Base-by-base conservation (phyloP, 2,888 invertebrate genomes). In the Sarcophaga subvicina region DNA sequence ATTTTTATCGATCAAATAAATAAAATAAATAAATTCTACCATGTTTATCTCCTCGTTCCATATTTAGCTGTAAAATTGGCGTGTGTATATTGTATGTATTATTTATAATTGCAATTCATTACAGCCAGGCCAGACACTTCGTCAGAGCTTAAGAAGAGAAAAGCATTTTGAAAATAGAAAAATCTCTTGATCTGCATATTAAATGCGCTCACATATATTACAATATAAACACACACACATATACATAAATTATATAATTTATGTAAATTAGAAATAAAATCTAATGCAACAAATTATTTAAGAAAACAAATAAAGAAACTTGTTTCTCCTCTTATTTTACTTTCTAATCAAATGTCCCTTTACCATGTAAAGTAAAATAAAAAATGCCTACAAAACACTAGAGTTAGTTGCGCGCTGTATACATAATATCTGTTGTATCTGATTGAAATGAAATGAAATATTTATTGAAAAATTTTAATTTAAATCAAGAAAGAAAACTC, bases 171-270 rank as follows among this genome's bases (percentile, higher is more conserved):
- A 20, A 17, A 60, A 45, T 22, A 6, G 20, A 14, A 66, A 27
- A 49, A 54, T 54, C 54, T 54, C 4, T 54, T 14, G 17, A 54
- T 62, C n/a, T 73, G n/a, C 3, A 66, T 71, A 64, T 73, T 25
- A 80, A 71, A 37, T 54, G 10, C 62, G 22, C 22, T 22, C 20
- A 20, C 20, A 75, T 37, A 37, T 37, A 6, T 37, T 37, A 37
- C 37, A 37, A 37, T 37, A 37, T 2, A 37, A 1, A 37, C 6
- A 37, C 6, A 37, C 67, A 75, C 62, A 63, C 22, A 22, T 22
- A 22, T 22, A 22, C 37, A 69, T 69, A 37, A 67, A 69, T 62
- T 69, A 67, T 27, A 67, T 60, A 73, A 72, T 60, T 67, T 80
- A 73, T 73, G 66, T 47, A 66, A 73, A 80, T 67, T 64, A 37